A percentile compares a stretch with the other conserved stretches of the same genome.
Evolutionary conservation across 2,113 vertebrate genomes (phyloP).

Genomic region (Hypanus sabinus): DNA sequence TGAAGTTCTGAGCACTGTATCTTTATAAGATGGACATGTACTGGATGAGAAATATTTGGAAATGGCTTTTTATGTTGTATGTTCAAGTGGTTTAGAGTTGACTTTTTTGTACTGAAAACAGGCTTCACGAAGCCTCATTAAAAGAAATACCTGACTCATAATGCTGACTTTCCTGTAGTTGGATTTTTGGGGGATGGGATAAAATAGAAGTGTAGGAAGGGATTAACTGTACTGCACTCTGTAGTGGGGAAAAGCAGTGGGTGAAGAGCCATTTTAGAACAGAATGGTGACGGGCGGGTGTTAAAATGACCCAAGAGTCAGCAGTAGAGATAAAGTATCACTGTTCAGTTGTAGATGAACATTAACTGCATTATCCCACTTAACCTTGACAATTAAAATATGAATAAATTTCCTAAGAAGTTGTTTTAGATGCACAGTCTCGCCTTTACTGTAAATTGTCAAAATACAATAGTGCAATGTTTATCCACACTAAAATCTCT

Average conservation of each 20-base stretch:
- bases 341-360: not conserved
- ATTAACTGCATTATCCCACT: not conserved
- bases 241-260: not conserved
- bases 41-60: slow-evolving; percentile 36
- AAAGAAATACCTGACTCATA: slow-evolving; percentile 29
- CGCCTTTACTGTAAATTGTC: not conserved
- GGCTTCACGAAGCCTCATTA: slow-evolving; percentile 38
- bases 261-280: not conserved
- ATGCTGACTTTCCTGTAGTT: slow-evolving; percentile 33
- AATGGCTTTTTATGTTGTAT: slow-evolving; percentile 36
- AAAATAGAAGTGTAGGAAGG: not conserved
- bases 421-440: not conserved
- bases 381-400: not conserved
- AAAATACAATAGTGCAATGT: not conserved
- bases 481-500: not conserved
- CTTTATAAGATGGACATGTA: slow-evolving; percentile 37
- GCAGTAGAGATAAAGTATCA: not conserved
- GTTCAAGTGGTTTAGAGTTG: slow-evolving; percentile 38
- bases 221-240: not conserved
- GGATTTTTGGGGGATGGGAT: slow-evolving; percentile 34
- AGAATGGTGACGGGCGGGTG: not conserved
- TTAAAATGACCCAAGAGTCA: not conserved
- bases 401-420: not conserved
- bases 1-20: slow-evolving; percentile 36
- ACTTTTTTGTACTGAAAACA: slow-evolving; percentile 34